Conservation (phyloP, 2,888 invertebrate species). For the Rhamnusium bicolor region DNA sequence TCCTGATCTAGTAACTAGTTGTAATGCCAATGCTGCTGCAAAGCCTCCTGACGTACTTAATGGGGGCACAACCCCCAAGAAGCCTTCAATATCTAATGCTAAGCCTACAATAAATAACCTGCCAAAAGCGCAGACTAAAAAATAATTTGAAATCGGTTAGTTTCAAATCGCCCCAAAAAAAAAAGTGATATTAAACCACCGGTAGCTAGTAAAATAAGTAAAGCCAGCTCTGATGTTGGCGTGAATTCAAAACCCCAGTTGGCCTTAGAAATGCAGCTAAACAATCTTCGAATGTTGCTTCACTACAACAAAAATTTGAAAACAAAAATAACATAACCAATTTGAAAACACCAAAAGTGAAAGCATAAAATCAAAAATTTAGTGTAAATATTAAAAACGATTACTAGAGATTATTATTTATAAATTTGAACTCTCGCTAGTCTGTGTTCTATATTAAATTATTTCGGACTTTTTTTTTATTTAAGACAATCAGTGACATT, state of each 20-base stretch:
- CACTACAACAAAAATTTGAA: constrained; percentile 86
- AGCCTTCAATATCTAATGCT: constrained; percentile 58
- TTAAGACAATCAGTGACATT: constrained; percentile 42
- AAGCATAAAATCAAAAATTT: constrained; percentile 40
- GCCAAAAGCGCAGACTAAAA: constrained; percentile 71
- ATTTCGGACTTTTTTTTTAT: constrained; percentile 46
- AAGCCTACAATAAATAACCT: constrained; percentile 63
- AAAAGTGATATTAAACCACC: constrained; percentile 66
- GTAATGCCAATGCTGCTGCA: constrained; percentile 72
- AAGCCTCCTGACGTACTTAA: constrained; percentile 79
- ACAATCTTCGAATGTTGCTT: constrained; percentile 81
- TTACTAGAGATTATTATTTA: constrained; percentile 38
- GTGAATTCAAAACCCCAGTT: constrained; percentile 59
- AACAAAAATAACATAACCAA: constrained; percentile 65
- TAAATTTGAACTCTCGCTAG: constrained; percentile 48
- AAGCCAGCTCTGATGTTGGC: constrained; percentile 48
- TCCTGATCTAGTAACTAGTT: constrained; percentile 83
- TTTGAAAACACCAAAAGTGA: constrained; percentile 46
- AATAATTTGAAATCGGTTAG: constrained; percentile 70
- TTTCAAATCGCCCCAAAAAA: constrained; percentile 66
- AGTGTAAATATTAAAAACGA: constrained; percentile 27
- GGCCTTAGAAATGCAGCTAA: constrained; percentile 72
- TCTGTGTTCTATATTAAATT: constrained; percentile 50
- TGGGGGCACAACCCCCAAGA: constrained; percentile 64
- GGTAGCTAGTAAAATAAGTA: constrained; percentile 49